Evolutionary conservation across 2,113 vertebrate genomes (phyloP).

Genomic region (Willisornis vidua): DNA sequence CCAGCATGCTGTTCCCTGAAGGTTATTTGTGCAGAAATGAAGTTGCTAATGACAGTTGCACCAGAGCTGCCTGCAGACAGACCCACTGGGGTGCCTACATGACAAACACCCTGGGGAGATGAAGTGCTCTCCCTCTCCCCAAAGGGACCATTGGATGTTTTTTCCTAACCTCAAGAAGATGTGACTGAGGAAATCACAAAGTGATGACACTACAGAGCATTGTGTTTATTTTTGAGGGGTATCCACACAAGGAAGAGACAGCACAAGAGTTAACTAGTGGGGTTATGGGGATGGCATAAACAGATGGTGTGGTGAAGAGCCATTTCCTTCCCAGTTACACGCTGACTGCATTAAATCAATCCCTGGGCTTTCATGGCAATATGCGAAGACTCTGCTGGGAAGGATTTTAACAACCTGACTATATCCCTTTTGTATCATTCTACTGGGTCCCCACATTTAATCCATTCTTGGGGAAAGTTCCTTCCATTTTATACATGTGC

Average conservation of each 20-base stretch:
- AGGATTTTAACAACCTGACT: not conserved
- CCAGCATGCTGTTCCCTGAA: not conserved
- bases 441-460: not conserved
- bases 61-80: not conserved
- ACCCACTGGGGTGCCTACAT: not conserved
- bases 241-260: not conserved
- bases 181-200: not conserved
- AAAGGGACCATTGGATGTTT: not conserved
- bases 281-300: not conserved
- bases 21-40: not conserved
- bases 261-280: not conserved
- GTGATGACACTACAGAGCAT: not conserved
- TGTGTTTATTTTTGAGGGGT: not conserved
- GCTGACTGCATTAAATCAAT: constrained; percentile 21
- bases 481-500: not conserved
- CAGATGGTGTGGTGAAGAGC: constrained; percentile 36
- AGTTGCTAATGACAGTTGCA: not conserved
- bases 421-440: not conserved
- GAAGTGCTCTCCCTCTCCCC: not conserved
- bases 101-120: not conserved
- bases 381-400: not conserved
- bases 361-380: constrained; percentile 6
- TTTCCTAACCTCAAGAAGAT: not conserved
- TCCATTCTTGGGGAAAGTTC: not conserved
- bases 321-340: constrained; percentile 25